Evolutionary conservation across 2,797 vertebrate species (phyloP), one percentile per base, ranked within the genome.

Genomic region (Epinephelus awoara): DNA sequence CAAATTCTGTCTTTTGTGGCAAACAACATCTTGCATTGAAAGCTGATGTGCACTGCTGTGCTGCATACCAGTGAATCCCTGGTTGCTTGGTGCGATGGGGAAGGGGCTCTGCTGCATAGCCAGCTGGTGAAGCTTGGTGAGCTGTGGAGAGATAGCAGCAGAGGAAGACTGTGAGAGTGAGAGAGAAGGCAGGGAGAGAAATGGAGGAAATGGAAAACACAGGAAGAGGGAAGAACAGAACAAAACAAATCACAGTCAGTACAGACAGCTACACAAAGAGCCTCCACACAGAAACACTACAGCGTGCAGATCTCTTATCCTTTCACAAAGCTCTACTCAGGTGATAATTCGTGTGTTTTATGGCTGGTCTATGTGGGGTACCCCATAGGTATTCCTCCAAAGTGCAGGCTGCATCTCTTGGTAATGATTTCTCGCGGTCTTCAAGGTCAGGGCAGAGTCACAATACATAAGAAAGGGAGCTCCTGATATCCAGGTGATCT

Each of bases 21-120:
- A 17, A 56, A 62, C 7, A 61, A 57, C 68, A 8, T 34, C 29
- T 54, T 34, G 66, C 63, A 57, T 3, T 56, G n/a, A 52, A 66
- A 73, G 63, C 21, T 19, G 1, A 0, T 1, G 10, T 58, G 59
- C 34, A 44, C 6, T 0, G 27, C 29, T 25, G 23, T 47, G 66
- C 67, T 87, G 75, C 97, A 85, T 96, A 98, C 97, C 97, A 95
- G 97, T 97, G 94, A 98, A 99, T 95, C 98, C 98, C 92, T 98
- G 97, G 96, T 97, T 98, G 95, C 96, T 97, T 61, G 94, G 94
- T 87, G 97, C 96, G 89, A 99, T 96, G 75, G 97, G 97, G 93
- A 99, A 99, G 83, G 97, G 97, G 89, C 97, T 97, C 96, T 99
- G 98, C 96, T 99, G 98, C 98, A 99, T 99, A 86, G 98, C 98